Evolutionary conservation across 2,888 invertebrate genomes (phyloP).

Genomic region (Platynereis dumerilii): DNA sequence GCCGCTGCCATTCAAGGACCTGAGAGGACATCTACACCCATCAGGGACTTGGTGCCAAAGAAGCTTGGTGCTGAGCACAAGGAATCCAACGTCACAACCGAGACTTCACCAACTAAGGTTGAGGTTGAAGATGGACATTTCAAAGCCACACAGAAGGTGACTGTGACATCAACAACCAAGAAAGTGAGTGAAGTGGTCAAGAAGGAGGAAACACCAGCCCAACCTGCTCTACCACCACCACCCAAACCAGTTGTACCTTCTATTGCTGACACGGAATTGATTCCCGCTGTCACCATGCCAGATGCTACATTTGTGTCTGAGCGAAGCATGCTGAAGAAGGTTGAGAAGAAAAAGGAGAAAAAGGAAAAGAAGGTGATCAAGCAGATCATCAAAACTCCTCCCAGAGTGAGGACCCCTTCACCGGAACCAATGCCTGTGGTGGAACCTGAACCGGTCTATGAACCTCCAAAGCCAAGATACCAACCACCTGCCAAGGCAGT

Average conservation of each 20-base stretch:
- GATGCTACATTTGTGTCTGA: not conserved
- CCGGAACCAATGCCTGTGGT: too few species aligned
- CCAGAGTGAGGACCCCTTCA: not conserved
- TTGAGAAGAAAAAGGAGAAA: not conserved
- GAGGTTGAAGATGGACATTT: conserved; percentile 24
- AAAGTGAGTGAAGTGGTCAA: conserved; percentile 31
- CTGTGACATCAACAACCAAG: conserved; percentile 25
- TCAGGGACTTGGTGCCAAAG: too few species aligned
- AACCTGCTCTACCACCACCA: not conserved
- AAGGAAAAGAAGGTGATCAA: not conserved
- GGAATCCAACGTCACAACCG: conserved; percentile 12
- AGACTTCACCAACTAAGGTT: conserved; percentile 14
- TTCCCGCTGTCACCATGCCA: not conserved
- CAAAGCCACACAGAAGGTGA: conserved; percentile 70
- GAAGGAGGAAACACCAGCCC: conserved; percentile 3
- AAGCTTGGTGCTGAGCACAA: conserved; percentile 2
- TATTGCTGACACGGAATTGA: not conserved
- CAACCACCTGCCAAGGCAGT: too few species aligned
- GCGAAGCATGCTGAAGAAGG: conserved; percentile 4
- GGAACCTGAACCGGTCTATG: too few species aligned
- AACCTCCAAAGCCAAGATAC: too few species aligned
- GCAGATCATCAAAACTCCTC: not conserved
- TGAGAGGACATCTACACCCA: too few species aligned
- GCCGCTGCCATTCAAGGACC: too few species aligned
- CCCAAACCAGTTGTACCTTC: not conserved